Percentiles rank a stretch among this genome's conserved stretches.
Conservation (phyloP, 1,140 invertebrate species). For the Bombus waltoni region DNA sequence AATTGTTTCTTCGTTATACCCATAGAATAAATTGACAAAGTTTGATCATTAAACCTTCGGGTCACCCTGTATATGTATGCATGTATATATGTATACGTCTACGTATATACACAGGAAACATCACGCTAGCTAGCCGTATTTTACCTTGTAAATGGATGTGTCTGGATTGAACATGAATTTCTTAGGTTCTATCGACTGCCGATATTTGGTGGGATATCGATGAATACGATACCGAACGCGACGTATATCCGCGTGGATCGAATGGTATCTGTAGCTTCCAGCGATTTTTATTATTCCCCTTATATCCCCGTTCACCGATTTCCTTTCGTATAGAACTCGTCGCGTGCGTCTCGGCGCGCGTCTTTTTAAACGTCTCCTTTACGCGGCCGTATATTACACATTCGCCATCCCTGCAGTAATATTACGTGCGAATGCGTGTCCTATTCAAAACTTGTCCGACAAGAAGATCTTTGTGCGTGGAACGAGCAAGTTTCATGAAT, state of each 20-base stretch:
- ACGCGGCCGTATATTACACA: not conserved
- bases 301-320: slow-evolving; percentile 26
- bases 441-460: not conserved
- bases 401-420: not conserved
- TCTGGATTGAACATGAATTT: slow-evolving; percentile 51
- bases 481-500: not conserved
- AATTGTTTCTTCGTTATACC: not conserved
- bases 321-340: slow-evolving; percentile 12
- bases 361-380: slow-evolving; percentile 22
- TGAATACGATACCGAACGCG: slow-evolving; percentile 52
- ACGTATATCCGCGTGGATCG: slow-evolving; percentile 19
- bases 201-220: slow-evolving; percentile 57
- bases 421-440: not conserved
- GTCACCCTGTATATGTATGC: not conserved
- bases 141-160: slow-evolving; percentile 59
- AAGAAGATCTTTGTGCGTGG: not conserved
- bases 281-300: slow-evolving; percentile 55
- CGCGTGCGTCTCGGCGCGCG: not conserved
- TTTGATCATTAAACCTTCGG: not conserved
- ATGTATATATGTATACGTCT: not conserved
- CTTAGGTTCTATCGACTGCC: slow-evolving; percentile 55
- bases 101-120: slow-evolving; percentile 23
- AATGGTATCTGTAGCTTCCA: slow-evolving; percentile 2
- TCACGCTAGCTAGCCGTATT: slow-evolving; percentile 50
- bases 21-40: not conserved